Evolutionary conservation across 2,888 invertebrate species (phyloP), one percentile per base, ranked within the genome.

Genomic region (Alitta virens): DNA sequence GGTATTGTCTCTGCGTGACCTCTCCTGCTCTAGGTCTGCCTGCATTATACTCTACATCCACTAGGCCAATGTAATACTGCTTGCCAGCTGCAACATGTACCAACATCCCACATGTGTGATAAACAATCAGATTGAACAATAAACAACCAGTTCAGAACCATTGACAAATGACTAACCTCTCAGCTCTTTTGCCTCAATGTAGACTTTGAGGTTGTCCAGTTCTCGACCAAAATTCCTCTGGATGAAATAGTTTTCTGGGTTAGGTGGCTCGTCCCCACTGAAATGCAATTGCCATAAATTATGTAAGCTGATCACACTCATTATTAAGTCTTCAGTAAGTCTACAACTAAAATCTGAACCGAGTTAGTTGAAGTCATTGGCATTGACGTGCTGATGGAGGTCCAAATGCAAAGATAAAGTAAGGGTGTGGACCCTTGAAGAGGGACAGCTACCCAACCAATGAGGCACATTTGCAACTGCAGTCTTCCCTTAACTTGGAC

Each of bases 21-120:
- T 78, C 75, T 26, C 72, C 72, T 43, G 60, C 66, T 2, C 77
- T 71, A 2, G 70, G 73, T 3, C 77, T 67, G 0, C 75, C 77
- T 1, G 72, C 70, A 60, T 80, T 78, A 63, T 74, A 76, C 3
- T 70, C 71, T 52, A 72, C 70, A 63, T 80, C 79, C 12, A 76
- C 75, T 3, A 80, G 59, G 1, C 76, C 75, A 23, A 80, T 66
- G 63, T 72, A 75, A 62, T 77, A 77, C 7, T 63, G 66, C 1
- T 71, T 72, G 42, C 72, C 69, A 16, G 62, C 78, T 77, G 68
- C 16, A 58, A 54, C 33, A 33, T 33, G 33, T 33, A 33, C 7
- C 33, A 33, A 33, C 33, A 33, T 12, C 33, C 33, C 33, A n/a
- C n/a, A 33, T 33, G 33, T 33, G 33, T 7, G 33, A 33, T 33